These are phyloP conservation scores for Cephonodes hylas DNA, from an alignment of 2,888 invertebrate species.

Conservation along the genomic window DNA sequence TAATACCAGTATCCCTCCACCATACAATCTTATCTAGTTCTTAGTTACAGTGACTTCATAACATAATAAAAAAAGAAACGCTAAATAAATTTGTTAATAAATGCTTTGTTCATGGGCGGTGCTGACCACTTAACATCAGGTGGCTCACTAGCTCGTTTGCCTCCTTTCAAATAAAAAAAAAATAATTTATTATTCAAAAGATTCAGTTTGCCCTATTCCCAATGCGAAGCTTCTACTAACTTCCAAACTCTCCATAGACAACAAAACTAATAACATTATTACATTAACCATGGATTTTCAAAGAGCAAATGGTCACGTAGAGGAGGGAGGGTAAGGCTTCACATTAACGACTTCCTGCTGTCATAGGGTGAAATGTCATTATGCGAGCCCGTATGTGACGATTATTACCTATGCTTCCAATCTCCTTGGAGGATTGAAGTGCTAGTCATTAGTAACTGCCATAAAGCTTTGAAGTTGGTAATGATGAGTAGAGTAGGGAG, in stretches of 20 bases:
- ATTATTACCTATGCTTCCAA: not conserved
- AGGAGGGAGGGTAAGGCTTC: not conserved
- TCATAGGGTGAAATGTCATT: not conserved
- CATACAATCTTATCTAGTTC: no score
- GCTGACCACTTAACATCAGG: no score
- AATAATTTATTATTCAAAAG: no score
- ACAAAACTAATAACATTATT: slow-evolving; percentile 4
- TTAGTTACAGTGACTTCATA: no score
- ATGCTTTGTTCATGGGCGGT: no score
- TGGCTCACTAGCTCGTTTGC: no score
- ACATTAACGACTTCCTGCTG: slow-evolving; percentile 2
- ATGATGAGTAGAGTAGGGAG: not conserved
- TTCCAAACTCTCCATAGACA: not conserved
- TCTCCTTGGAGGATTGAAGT: not conserved
- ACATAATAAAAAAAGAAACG: no score
- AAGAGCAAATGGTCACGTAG: slow-evolving; percentile 1
- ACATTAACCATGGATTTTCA: not conserved
- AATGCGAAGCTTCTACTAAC: not conserved
- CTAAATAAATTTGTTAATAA: no score
- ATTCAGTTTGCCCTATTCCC: no score
- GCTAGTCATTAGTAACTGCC: not conserved
- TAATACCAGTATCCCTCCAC: no score
- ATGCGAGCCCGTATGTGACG: not conserved
- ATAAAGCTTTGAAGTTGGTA: not conserved
- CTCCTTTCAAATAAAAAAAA: no score